phyloP scores from a whole-genome alignment of 2,797 vertebrate species.

The Manis javanica region DNA sequence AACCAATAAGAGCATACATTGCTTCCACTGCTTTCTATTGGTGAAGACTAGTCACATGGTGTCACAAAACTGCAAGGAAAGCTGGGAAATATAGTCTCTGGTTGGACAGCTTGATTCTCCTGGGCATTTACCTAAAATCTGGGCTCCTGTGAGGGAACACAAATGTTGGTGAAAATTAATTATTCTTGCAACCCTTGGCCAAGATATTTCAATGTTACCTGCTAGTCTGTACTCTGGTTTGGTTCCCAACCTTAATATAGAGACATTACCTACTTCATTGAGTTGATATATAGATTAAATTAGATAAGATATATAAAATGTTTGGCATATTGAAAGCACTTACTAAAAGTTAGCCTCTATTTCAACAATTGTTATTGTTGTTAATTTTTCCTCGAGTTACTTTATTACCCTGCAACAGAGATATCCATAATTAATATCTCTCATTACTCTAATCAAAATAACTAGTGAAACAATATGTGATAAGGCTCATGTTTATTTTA shows the following conservation, averaged over 20 bases:
- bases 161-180: constrained; percentile 5
- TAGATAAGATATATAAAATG: neutral
- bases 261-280: neutral
- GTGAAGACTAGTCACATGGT: neutral
- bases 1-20: neutral
- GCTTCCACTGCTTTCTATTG: neutral
- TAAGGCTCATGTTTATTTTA: constrained; percentile 51
- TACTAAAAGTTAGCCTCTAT: neutral
- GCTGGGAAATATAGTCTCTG: constrained; percentile 1
- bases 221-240: neutral
- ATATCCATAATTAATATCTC: constrained; percentile 41
- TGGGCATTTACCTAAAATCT: neutral
- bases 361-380: constrained; percentile 18
- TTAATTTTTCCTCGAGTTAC: constrained; percentile 32
- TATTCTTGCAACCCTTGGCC: neutral
- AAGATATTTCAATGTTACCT: neutral
- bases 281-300: constrained; percentile 14
- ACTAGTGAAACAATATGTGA: constrained; percentile 33
- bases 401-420: constrained; percentile 35
- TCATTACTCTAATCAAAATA: constrained; percentile 64
- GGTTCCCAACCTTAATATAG: neutral
- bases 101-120: neutral
- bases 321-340: neutral
- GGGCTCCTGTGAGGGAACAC: neutral
- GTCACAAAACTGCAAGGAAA: neutral